Evolutionary conservation across 1,140 invertebrate species (phyloP).

Genomic region (Episyrphus balteatus): DNA sequence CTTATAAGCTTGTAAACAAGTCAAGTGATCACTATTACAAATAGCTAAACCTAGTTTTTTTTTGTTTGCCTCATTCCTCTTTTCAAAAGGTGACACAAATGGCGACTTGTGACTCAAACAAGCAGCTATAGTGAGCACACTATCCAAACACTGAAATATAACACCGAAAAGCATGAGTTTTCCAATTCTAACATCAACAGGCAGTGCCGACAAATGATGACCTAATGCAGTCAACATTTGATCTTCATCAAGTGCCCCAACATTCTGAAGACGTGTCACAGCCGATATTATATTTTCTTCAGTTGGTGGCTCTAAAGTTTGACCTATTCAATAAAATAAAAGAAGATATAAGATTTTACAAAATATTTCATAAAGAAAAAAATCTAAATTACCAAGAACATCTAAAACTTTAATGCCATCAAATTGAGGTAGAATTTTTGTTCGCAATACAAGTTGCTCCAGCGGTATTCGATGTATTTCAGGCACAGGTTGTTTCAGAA

Average conservation of each 20-base stretch:
- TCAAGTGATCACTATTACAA: constrained; percentile 70
- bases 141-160: constrained; percentile 88
- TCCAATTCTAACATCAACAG: constrained; percentile 81
- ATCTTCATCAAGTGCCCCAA: constrained; percentile 74
- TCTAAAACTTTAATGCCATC: constrained; percentile 52
- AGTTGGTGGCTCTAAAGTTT: constrained; percentile 70
- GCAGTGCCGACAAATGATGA: constrained; percentile 75
- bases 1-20: constrained; percentile 64
- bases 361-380: not conserved
- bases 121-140: constrained; percentile 85
- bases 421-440: constrained; percentile 69
- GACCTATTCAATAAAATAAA: constrained; percentile 31
- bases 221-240: constrained; percentile 79
- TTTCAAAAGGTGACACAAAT: constrained; percentile 65
- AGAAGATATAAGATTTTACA: not conserved
- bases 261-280: constrained; percentile 62
- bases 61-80: constrained; percentile 55
- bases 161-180: constrained; percentile 85
- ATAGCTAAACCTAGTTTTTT: constrained; percentile 61
- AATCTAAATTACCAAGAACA: constrained; percentile 43
- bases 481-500: constrained; percentile 59
- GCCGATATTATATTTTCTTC: constrained; percentile 66
- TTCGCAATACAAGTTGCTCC: constrained; percentile 77
- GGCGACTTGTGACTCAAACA: constrained; percentile 77
- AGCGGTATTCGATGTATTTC: constrained; percentile 77